A percentile compares a stretch with the other conserved stretches of the same genome.
Conservation (phyloP, 2,888 invertebrate species). For the Argyresthia albistria region DNA sequence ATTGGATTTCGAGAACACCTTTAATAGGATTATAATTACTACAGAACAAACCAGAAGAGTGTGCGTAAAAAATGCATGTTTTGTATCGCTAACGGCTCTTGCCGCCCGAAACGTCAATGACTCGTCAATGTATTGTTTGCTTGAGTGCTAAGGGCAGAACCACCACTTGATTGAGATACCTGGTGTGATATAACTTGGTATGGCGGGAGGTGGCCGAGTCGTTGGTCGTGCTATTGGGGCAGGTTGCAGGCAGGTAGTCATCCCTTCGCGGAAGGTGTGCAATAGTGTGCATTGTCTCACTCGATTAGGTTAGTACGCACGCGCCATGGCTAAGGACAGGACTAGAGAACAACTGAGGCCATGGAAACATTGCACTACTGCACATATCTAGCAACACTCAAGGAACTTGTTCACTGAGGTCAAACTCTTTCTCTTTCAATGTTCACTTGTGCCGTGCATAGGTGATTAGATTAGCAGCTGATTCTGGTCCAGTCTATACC, state of each 20-base stretch:
- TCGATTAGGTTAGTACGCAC: not conserved
- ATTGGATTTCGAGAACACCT: too few relatives aligned
- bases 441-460: too few relatives aligned
- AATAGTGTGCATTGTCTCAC: conserved; percentile 2
- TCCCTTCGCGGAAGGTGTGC: conserved; percentile 1
- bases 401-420: too few relatives aligned
- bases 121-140: not conserved
- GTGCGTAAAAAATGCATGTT: not conserved
- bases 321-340: not conserved
- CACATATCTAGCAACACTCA: too few relatives aligned
- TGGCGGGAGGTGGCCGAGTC: not conserved
- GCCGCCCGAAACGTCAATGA: not conserved
- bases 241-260: not conserved
- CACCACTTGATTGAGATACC: too few relatives aligned
- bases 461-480: too few relatives aligned
- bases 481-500: too few relatives aligned
- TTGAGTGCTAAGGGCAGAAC: too few relatives aligned
- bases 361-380: too few relatives aligned
- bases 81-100: conserved; percentile 1
- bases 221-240: not conserved
- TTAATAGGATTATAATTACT: not conserved
- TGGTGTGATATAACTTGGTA: not conserved
- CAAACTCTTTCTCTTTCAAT: too few relatives aligned
- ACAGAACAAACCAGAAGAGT: too few relatives aligned
- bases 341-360: too few relatives aligned